phyloP scores from a whole-genome alignment of 2,888 invertebrate species.

The Eupithecia abbreviata region DNA sequence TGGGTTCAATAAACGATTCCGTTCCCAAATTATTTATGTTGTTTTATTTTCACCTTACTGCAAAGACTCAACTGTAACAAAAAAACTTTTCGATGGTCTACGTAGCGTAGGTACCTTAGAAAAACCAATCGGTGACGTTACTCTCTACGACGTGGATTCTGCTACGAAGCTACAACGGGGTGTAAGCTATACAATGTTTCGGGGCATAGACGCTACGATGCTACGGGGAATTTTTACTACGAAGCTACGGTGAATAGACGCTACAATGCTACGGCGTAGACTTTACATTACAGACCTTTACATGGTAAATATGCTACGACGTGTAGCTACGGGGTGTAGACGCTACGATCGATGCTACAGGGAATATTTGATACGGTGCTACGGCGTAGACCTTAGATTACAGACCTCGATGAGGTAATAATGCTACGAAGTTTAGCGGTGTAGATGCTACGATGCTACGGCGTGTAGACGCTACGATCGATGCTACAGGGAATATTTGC shows the following conservation, averaged over 20 bases:
- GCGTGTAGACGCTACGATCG: too few relatives aligned
- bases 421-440: not conserved
- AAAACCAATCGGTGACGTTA: not conserved
- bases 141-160: not conserved
- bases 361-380: too few relatives aligned
- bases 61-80: not conserved
- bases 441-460: not conserved
- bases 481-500: too few relatives aligned
- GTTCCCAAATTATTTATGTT: conserved; percentile 72
- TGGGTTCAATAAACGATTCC: conserved; percentile 83
- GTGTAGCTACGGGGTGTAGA: not conserved
- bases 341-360: too few relatives aligned
- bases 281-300: not conserved
- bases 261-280: not conserved
- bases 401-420: too few relatives aligned
- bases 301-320: not conserved
- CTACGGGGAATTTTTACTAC: not conserved
- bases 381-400: too few relatives aligned
- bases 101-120: not conserved
- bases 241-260: not conserved
- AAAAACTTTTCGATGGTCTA: not conserved
- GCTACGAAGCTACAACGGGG: too few relatives aligned
- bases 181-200: not conserved
- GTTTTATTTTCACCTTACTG: conserved; percentile 47
- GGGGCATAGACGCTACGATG: not conserved